phyloP scores from a whole-genome alignment of 2,797 vertebrate genomes.

The Cryptoblepharus egeriae region DNA sequence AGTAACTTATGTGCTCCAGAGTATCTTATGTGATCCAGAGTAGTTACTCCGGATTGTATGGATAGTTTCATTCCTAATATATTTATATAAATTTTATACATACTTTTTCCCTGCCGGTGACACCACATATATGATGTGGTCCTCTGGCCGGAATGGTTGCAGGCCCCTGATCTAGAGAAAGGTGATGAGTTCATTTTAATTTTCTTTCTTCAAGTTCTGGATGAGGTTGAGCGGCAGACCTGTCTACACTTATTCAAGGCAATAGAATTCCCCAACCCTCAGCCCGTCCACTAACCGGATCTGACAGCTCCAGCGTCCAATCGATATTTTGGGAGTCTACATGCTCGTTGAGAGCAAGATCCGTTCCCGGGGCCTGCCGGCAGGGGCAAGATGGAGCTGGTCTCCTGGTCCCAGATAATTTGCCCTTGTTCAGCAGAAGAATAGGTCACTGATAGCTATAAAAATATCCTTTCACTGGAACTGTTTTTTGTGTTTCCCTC shows the following conservation, averaged over 20 bases:
- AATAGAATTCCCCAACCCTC: background rate
- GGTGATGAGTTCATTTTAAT: background rate
- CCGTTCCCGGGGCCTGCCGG: background rate
- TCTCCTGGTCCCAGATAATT: slow-evolving; percentile 34
- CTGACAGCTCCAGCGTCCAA: background rate
- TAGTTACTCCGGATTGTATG: too few species aligned
- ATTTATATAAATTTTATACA: too few species aligned
- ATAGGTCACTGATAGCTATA: slow-evolving; percentile 44
- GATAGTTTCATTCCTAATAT: too few species aligned
- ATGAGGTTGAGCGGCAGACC: background rate
- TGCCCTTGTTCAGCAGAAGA: slow-evolving; percentile 45
- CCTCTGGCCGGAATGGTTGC: too few species aligned
- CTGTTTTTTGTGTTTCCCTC: slow-evolving; percentile 50
- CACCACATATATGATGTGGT: too few species aligned
- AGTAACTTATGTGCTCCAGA: too few species aligned
- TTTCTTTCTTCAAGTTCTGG: background rate
- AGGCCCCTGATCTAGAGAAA: background rate
- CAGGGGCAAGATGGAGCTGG: background rate
- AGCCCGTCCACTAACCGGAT: background rate
- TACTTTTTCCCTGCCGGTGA: too few species aligned
- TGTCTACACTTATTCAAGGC: background rate
- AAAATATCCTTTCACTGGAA: slow-evolving; percentile 42
- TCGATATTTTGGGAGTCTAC: background rate
- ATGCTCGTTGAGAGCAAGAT: background rate
- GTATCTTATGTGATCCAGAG: too few species aligned